These are phyloP conservation scores for Rhabdomys dilectus DNA, from an alignment of 2,113 vertebrate species.

Conservation along the genomic window DNA sequence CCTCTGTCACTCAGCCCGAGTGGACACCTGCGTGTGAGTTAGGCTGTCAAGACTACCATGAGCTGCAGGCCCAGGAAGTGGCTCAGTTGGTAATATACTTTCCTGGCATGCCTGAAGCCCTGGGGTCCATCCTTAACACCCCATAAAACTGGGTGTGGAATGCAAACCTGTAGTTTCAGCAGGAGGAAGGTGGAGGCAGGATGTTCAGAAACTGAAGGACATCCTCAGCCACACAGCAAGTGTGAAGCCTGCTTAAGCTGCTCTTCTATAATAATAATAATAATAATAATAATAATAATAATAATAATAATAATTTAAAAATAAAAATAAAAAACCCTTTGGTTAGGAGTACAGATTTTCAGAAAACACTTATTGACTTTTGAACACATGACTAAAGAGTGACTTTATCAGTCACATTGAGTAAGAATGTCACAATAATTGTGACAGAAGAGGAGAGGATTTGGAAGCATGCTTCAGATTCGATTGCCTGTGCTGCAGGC, in stretches of 20 bases:
- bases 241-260: too few species aligned
- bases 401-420: neutral
- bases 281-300: neutral
- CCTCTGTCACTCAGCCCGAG: too few species aligned
- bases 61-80: neutral
- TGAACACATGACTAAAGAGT: neutral
- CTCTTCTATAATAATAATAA: neutral
- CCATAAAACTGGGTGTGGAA: neutral
- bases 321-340: neutral
- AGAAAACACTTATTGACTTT: neutral
- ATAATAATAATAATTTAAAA: too few species aligned
- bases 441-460: neutral
- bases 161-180: neutral
- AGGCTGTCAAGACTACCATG: neutral
- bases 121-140: too few species aligned
- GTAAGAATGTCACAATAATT: constrained; percentile 5
- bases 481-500: neutral
- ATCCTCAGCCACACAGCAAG: neutral
- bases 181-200: neutral
- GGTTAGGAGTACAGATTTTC: neutral
- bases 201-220: neutral
- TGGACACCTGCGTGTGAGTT: too few species aligned
- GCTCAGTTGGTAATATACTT: neutral
- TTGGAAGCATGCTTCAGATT: neutral
- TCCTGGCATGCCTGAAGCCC: too few species aligned